These are phyloP conservation scores for Phrynocephalus guinanensis DNA, from an alignment of 2,797 vertebrate species.

Conservation along the genomic window DNA sequence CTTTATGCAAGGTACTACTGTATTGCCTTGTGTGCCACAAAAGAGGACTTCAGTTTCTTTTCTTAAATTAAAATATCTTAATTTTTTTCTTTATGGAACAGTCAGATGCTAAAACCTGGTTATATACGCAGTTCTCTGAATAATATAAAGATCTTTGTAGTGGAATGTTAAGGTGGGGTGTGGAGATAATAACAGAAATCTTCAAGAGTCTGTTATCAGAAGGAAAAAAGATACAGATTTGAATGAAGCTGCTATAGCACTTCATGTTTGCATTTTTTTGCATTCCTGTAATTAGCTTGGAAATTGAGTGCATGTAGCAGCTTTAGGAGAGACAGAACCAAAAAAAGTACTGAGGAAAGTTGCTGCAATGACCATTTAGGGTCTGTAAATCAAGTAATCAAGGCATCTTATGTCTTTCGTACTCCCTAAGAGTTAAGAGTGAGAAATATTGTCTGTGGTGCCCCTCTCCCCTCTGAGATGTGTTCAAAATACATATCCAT, in stretches of 20 bases:
- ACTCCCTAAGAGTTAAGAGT: not conserved
- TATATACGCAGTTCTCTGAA: slow-evolving; percentile 32
- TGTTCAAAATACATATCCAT: not conserved
- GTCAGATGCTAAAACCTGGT: slow-evolving; percentile 39
- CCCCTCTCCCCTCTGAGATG: too few relatives aligned
- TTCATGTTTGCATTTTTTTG: too few relatives aligned
- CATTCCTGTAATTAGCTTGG: not conserved
- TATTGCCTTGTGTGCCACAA: not conserved
- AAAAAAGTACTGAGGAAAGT: not conserved
- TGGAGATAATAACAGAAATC: not conserved
- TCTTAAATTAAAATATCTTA: slow-evolving; percentile 55
- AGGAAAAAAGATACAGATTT: too few relatives aligned
- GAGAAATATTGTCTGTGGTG: too few relatives aligned
- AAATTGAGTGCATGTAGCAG: not conserved
- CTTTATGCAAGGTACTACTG: too few relatives aligned
- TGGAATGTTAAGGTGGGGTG: too few relatives aligned
- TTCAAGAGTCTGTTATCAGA: too few relatives aligned
- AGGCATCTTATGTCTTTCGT: not conserved
- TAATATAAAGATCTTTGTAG: not conserved
- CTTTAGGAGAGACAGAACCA: not conserved
- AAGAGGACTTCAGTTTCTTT: slow-evolving; percentile 18
- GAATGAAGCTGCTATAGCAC: too few relatives aligned
- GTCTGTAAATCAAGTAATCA: not conserved
- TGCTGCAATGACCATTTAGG: not conserved
- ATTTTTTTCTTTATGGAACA: slow-evolving; percentile 41